Base-by-base conservation (phyloP, 2,113 vertebrate species). In the Rattus rattus region DNA sequence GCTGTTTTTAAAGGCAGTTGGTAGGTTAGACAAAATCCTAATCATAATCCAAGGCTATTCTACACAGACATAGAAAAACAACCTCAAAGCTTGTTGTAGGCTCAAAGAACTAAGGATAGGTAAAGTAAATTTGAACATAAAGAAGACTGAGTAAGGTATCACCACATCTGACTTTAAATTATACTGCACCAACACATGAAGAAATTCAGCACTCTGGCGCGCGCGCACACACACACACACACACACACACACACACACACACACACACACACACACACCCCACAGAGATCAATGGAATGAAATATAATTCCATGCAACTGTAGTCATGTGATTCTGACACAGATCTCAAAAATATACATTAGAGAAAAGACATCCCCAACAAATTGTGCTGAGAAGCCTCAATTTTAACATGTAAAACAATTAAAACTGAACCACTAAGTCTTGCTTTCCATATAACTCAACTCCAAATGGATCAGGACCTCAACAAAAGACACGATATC, bases 221-320 rank as follows among this genome's bases (percentile, higher is more conserved):
- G 43, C 43, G 43, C 3, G 43, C 43, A 3, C 43, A 3, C 3
- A 3, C 43, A 3, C 43, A 3, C 3, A 3, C 43, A 3, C 43
- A 43, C 43, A 43, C 43, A 43, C 43, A 43, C 43, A 43, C 43
- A 43, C 43, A 43, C 43, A 43, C 43, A 43, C 43, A 43, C 43
- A 43, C 43, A 43, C 19, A 39, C 17, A n/a, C 6, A 73, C 72
- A 73, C 16, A 73, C 16, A 73, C 16, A n/a, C 16, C 39, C 6
- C 70, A 39, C 36, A 72, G 0, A 16, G 36, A 75, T 75, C n/a
- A 75, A 75, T 39, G n/a, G 20, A 43, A 75, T 75, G 39, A n/a
- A 75, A 75, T n/a, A 43, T 43, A 75, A 75, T 39, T 75, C n/a
- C 8, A 43, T 43, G 20, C n/a, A 43, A 75, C n/a, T 43, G 43